These are phyloP conservation scores for Trichogramma evanescens DNA, from an alignment of 2,888 invertebrate genomes.

Conservation along the genomic window DNA sequence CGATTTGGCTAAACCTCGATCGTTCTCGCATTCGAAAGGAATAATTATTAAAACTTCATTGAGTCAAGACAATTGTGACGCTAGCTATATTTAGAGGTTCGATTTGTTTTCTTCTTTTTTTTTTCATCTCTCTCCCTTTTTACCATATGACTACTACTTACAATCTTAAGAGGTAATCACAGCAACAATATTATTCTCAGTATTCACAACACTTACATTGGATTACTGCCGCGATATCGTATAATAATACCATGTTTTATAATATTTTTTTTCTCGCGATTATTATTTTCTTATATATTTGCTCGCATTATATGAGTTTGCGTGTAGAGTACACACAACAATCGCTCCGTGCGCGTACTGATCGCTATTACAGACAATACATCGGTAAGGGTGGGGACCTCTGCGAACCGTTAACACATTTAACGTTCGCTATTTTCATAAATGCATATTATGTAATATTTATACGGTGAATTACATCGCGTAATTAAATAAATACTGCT, in stretches of 20 bases:
- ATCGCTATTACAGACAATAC: slow-evolving; percentile 34
- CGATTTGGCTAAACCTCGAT: no score
- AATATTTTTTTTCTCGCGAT: slow-evolving; percentile 37
- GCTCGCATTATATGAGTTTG: slow-evolving; percentile 31
- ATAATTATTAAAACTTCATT: slow-evolving; percentile 31
- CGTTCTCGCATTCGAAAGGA: no score
- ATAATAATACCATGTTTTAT: slow-evolving; percentile 8
- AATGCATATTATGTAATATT: neutral
- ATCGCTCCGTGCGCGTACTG: slow-evolving; percentile 17
- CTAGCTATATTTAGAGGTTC: slow-evolving; percentile 29
- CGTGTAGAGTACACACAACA: no score
- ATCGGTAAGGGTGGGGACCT: neutral
- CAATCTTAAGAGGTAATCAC: slow-evolving; percentile 47
- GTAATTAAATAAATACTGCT: slow-evolving; percentile 4
- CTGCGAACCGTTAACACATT: slow-evolving; percentile 3
- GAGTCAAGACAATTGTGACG: slow-evolving; percentile 45
- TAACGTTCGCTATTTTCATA: slow-evolving; percentile 1
- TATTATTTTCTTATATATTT: slow-evolving; percentile 37
- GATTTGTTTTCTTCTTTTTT: slow-evolving; percentile 29
- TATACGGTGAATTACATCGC: neutral
- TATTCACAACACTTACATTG: slow-evolving; percentile 48
- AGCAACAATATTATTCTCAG: slow-evolving; percentile 49
- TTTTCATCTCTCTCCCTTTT: slow-evolving; percentile 1
- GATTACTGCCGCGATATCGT: slow-evolving; percentile 45
- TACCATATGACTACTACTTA: slow-evolving; percentile 45